Evolutionary conservation across 1,140 invertebrate species (phyloP), one percentile per base, ranked within the genome.

Genomic region (Frieseomelitta varia): DNA sequence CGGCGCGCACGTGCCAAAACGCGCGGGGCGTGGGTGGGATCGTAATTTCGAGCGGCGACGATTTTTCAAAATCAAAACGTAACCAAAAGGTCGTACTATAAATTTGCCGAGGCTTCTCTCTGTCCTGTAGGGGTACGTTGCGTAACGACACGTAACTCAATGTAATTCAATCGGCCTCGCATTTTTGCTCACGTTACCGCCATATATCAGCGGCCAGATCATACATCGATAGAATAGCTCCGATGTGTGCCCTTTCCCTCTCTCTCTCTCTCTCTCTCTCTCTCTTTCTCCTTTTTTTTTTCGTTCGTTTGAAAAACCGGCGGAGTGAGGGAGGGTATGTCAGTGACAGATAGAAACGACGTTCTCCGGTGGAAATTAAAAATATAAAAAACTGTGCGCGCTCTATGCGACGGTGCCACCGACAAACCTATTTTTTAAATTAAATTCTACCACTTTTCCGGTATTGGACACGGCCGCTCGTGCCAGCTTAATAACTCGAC

Each of bases 41-140:
- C 87, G 87, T 88, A 90, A 90, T 88, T 90, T 88, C 81, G 87
- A 56, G 47, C 82, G 81, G 89, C 88, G 85, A 91, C 90, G 85
- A 90, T 90, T 90, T 90, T 88, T 90, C 90, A 90, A 90, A 90
- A 90, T 90, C 87, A 87, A 30, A 90, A 84, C 85, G 81, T 90
- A 90, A 90, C 90, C 89, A 88, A 90, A 88, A 90, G 81, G 72
- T 83, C 87, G 79, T 88, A 74, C 89, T 79, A 90, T 90, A 90
- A 90, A 90, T 90, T 86, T 56, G 14, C 76, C 51, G 72, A 4
- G 14, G 12, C 65, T 58, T 58, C 30, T 56, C 67, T 78, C 79
- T 67, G 63, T 55, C 51, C 39, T 12, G 76, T 87, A 86, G 79
- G 74, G 79, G 74, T 80, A 71, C 84, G 85, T 90, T 83, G 86